Evolutionary conservation across 2,888 invertebrate genomes (phyloP).

Genomic region (Acrobasis suavella): DNA sequence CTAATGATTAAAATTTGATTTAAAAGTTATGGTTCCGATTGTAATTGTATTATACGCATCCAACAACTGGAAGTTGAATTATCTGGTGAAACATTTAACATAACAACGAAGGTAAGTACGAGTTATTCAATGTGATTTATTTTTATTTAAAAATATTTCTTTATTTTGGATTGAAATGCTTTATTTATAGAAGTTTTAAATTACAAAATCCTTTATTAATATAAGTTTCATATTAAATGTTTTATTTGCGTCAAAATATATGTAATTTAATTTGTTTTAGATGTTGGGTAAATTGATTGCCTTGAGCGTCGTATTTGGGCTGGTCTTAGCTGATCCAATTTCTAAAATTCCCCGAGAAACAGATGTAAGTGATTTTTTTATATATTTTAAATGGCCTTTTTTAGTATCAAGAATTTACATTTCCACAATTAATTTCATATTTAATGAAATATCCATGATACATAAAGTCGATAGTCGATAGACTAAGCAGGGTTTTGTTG

Average conservation of each 20-base stretch:
- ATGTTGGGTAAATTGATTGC: constrained; percentile 34
- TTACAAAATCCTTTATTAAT: neutral
- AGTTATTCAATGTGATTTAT: no score
- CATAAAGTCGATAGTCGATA: no score
- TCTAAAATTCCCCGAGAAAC: constrained; percentile 24
- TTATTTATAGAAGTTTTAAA: no score
- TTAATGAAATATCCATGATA: no score
- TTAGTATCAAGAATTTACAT: no score
- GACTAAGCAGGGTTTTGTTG: no score
- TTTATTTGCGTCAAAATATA: no score
- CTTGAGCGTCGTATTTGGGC: constrained; percentile 33
- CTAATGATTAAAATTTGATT: constrained; percentile 6
- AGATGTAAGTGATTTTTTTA: constrained; percentile 32
- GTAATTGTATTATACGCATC: constrained; percentile 5
- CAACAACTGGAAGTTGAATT: neutral
- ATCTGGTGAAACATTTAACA: neutral
- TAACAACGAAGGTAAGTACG: neutral
- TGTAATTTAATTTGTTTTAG: constrained; percentile 28
- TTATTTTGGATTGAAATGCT: no score
- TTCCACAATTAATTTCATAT: neutral
- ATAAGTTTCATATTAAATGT: constrained; percentile 24
- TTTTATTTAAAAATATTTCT: no score
- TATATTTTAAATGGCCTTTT: no score
- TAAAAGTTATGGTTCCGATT: neutral
- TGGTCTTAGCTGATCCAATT: constrained; percentile 32